Evolutionary conservation across 2,888 invertebrate genomes (phyloP), one percentile per base, ranked within the genome.

Genomic region (Eurytoma californica): DNA sequence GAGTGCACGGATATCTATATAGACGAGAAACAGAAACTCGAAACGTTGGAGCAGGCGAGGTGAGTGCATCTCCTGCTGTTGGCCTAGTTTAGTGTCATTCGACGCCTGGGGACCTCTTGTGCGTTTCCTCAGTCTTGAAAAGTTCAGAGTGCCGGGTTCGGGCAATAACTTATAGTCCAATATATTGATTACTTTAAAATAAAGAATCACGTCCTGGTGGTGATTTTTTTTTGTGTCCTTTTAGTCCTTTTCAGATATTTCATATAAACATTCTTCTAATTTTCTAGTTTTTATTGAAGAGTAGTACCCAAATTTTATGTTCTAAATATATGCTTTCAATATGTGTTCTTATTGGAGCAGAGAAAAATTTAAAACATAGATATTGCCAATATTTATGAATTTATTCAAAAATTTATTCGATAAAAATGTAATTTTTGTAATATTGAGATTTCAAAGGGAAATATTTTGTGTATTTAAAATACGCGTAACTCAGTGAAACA

Each of bases 21-120:
- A 66, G 67, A 75, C 30, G 61, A 24, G 74, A 72, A 72, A 65
- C 53, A 39, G 39, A 70, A 72, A 75, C 30, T 72, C 47, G 74
- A 72, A 72, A 65, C 53, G 51, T n/a, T 14, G 51, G 63, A 39
- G 57, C 49, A 58, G 28, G 58, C 28, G 66, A n/a, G 16, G 49
- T 47, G 63, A 69, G 67, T 69, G 69, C 58, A 57, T 30, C 63
- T 61, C 49, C 20, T 24, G 47, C 57, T 53, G 9, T 18, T 24
- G 49, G 20, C 57, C 66, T 80, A 77, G 77, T 77, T 77, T 80
- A 80, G 72, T 80, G 80, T 77, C 70, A 73, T 70, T 74, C 77
- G 77, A 72, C 61, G 75, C 79, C 79, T 70, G 30, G 18, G 55
- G 70, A 55, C 39, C 39, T 39, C 39, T 39, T 39, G 39, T 7